Conservation (phyloP, 2,797 vertebrate genomes). For the Epinephelus awoara region DNA sequence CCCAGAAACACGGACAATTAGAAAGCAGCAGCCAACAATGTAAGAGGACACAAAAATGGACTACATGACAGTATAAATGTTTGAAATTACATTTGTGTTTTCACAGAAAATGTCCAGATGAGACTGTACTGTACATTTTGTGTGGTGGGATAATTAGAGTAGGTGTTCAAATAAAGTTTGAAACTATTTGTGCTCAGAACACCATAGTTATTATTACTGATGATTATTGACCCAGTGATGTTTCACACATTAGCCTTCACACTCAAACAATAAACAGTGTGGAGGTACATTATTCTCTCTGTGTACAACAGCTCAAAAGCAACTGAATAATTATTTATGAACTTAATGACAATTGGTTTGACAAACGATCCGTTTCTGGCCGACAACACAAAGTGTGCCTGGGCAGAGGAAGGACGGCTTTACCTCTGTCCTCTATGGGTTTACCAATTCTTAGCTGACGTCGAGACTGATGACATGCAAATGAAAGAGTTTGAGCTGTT, state of each 20-base stretch:
- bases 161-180: background rate
- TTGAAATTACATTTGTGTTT: too few relatives aligned
- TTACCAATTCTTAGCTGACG: conserved; percentile 29
- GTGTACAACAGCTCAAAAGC: background rate
- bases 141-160: background rate
- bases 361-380: conserved; percentile 19
- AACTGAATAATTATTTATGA: background rate
- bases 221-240: background rate
- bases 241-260: background rate
- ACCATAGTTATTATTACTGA: background rate
- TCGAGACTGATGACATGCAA: conserved; percentile 28
- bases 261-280: background rate
- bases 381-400: background rate
- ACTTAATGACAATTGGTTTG: background rate
- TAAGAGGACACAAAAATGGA: too few relatives aligned
- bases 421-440: background rate
- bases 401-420: conserved; percentile 29
- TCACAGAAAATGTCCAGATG: too few relatives aligned
- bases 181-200: background rate
- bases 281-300: background rate
- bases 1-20: too few relatives aligned
- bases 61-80: too few relatives aligned
- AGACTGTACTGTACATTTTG: background rate
- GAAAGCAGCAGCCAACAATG: too few relatives aligned
- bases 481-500: conserved; percentile 10